Evolutionary conservation across 2,888 invertebrate species (phyloP).

Genomic region (Pterobdella sp.): DNA sequence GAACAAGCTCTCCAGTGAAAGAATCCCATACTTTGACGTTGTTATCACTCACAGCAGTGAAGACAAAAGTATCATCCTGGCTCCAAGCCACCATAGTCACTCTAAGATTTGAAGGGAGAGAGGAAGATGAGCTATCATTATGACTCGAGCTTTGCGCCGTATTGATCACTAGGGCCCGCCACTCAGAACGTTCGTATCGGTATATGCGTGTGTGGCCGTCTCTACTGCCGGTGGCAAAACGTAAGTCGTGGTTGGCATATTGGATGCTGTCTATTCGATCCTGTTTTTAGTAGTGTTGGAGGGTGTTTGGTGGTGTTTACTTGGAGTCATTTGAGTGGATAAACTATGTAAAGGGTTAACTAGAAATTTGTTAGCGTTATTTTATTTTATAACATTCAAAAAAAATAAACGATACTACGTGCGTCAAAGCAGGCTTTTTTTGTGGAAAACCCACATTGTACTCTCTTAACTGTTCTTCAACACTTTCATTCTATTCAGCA

Average conservation of each 20-base stretch:
- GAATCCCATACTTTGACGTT: conserved; percentile 69
- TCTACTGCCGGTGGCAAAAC: conserved; percentile 86
- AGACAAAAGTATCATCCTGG: conserved; percentile 71
- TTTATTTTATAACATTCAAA: too few species aligned
- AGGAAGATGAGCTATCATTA: background rate
- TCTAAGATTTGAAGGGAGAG: conserved; percentile 53
- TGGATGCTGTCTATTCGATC: conserved; percentile 92
- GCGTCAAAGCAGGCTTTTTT: too few species aligned
- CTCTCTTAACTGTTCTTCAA: too few species aligned
- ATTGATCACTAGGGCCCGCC: conserved; percentile 69
- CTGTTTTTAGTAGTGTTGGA: conserved; percentile 38
- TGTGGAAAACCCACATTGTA: too few species aligned
- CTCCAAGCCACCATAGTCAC: conserved; percentile 98
- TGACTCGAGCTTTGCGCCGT: conserved; percentile 37
- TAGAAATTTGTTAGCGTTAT: too few species aligned
- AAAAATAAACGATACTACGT: too few species aligned
- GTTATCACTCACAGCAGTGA: conserved; percentile 85
- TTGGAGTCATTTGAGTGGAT: background rate
- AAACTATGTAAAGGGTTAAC: too few species aligned
- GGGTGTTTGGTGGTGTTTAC: background rate
- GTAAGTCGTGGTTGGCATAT: conserved; percentile 79
- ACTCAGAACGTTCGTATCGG: conserved; percentile 80
- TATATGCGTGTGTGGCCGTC: conserved; percentile 91
- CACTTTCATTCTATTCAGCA: too few species aligned
- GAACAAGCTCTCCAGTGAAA: conserved; percentile 50